A percentile compares a stretch with the other conserved stretches of the same genome.
phyloP scores from a whole-genome alignment of 2,113 vertebrate genomes.

The Hassar affinis region DNA sequence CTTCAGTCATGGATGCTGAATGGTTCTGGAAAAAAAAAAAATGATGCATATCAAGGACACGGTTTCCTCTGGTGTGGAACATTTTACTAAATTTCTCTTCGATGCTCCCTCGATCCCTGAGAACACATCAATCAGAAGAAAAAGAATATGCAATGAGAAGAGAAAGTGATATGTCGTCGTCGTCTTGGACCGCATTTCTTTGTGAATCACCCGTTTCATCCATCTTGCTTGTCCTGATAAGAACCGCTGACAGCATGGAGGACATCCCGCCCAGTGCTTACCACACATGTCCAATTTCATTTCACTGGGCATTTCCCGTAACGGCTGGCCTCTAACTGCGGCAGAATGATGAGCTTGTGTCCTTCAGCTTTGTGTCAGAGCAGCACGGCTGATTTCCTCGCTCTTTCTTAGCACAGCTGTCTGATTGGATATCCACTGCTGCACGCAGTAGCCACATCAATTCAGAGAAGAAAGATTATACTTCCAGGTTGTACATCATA shows the following conservation, averaged over 20 bases:
- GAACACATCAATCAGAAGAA: conserved; percentile 35
- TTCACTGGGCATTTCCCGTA: not conserved
- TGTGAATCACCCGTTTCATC: conserved; percentile 33
- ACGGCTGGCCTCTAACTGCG: conserved; percentile 1
- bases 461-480: conserved; percentile 30
- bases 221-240: conserved; percentile 31
- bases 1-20: conserved; percentile 97
- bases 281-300: conserved; percentile 11
- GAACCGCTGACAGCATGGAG: conserved; percentile 22
- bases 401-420: conserved; percentile 33
- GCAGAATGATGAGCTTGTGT: conserved; percentile 20
- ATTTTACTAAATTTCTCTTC: not conserved
- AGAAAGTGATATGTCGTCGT: not conserved
- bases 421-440: conserved; percentile 12
- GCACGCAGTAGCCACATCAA: conserved; percentile 14
- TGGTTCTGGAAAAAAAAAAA: conserved; percentile 83
- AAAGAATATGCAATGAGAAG: not conserved
- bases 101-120: not conserved
- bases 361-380: conserved; percentile 27
- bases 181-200: conserved; percentile 22
- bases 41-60: not conserved
- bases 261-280: conserved; percentile 4
- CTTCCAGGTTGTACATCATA: conserved; percentile 32
- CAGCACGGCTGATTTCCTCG: conserved; percentile 22
- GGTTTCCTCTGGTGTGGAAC: not conserved